Conservation (phyloP, 2,888 invertebrate species). For the Catotricha subobsoleta region DNA sequence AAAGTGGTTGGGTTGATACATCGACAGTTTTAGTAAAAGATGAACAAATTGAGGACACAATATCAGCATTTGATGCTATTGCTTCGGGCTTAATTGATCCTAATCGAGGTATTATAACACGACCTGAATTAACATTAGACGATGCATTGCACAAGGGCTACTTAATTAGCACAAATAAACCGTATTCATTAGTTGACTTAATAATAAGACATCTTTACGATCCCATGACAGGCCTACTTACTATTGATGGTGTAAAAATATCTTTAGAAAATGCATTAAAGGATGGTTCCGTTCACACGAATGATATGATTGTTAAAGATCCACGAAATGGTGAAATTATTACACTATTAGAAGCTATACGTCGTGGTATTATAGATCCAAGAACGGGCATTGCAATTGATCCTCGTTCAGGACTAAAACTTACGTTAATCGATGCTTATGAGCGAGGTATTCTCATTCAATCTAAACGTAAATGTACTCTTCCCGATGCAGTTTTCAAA, state of each 20-base stretch:
- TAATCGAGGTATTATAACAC: constrained; percentile 46
- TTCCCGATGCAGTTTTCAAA: constrained; percentile 79
- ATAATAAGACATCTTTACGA: constrained; percentile 65
- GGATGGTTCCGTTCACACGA: constrained; percentile 54
- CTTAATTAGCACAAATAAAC: constrained; percentile 57
- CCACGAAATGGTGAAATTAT: constrained; percentile 65
- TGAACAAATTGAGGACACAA: constrained; percentile 43
- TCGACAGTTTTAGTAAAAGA: constrained; percentile 55
- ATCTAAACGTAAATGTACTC: constrained; percentile 62
- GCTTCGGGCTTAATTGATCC: constrained; percentile 51
- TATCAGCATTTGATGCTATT: constrained; percentile 52
- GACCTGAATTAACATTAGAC: constrained; percentile 53
- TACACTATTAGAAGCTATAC: constrained; percentile 60
- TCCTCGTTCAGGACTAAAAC: constrained; percentile 51
- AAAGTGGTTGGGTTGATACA: constrained; percentile 51
- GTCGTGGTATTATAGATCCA: constrained; percentile 56
- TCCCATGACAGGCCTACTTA: constrained; percentile 50
- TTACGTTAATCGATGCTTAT: constrained; percentile 67
- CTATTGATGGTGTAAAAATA: constrained; percentile 47
- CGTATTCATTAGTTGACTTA: constrained; percentile 68
- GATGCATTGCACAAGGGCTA: constrained; percentile 68
- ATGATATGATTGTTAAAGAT: constrained; percentile 60
- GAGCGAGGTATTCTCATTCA: constrained; percentile 67
- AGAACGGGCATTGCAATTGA: constrained; percentile 62
- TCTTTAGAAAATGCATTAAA: constrained; percentile 58